A percentile compares a stretch with the other conserved stretches of the same genome.
Conservation (phyloP, 2,797 vertebrate genomes). For the Synaphobranchus kaupii region DNA sequence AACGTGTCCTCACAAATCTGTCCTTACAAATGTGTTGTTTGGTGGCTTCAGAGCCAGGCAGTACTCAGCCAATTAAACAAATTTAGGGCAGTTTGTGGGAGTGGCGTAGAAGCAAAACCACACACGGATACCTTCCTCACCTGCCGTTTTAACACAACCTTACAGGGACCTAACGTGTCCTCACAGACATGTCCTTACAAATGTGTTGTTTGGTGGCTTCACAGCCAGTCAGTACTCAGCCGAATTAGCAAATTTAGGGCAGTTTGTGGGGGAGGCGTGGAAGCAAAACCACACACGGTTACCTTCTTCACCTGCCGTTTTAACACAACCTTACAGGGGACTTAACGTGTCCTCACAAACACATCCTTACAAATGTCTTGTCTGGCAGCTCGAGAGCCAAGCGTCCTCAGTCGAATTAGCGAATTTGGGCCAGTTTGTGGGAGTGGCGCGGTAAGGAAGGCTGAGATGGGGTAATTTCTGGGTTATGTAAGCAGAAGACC, state of each 20-base stretch:
- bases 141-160: no score
- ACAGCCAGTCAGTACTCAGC: no score
- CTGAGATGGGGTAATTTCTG: background rate
- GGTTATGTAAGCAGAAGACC: constrained; percentile 44
- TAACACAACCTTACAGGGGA: background rate
- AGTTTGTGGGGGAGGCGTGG: no score
- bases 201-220: no score
- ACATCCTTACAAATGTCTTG: background rate
- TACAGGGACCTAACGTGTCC: no score
- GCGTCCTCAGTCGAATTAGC: background rate
- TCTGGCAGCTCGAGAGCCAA: background rate
- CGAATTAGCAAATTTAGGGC: no score
- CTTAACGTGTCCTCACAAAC: no score
- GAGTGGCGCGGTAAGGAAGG: background rate
- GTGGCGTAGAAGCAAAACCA: no score
- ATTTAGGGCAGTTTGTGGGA: background rate
- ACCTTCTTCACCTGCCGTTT: no score
- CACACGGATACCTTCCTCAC: no score
- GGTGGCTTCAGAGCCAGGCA: background rate
- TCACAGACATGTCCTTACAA: no score
- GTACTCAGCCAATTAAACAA: background rate
- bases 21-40: background rate
- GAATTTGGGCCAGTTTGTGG: background rate
- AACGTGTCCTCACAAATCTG: no score
- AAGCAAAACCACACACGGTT: background rate